Evolutionary conservation across 2,113 vertebrate species (phyloP).

Genomic region (Saguinus imperator): DNA sequence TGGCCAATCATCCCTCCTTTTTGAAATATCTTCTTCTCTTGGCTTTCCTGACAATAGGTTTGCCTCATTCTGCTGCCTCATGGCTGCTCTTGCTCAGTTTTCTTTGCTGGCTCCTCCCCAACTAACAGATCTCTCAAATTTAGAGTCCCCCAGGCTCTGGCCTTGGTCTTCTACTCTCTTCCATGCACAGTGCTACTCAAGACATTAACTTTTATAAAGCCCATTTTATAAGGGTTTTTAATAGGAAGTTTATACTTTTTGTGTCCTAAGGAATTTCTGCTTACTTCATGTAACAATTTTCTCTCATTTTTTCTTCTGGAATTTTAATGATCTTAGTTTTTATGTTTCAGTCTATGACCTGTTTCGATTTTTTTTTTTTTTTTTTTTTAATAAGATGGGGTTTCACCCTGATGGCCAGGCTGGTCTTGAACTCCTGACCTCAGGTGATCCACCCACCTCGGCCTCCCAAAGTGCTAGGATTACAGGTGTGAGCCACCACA

Average conservation of each 20-base stretch:
- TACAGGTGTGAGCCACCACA: no score
- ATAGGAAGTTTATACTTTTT: neutral
- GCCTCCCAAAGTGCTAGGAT: no score
- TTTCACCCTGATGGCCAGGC: no score
- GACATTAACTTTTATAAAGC: neutral
- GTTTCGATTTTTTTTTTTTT: neutral
- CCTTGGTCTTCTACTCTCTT: neutral
- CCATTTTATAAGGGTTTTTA: neutral
- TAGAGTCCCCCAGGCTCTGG: neutral
- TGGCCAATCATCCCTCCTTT: neutral
- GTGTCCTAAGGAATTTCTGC: neutral
- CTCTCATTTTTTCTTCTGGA: neutral
- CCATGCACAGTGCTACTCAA: neutral
- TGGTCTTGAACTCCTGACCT: no score
- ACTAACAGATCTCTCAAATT: neutral
- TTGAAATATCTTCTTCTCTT: neutral
- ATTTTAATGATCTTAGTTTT: neutral
- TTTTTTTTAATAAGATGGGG: no score
- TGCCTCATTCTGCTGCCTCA: neutral
- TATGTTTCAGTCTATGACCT: neutral
- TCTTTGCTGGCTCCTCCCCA: neutral
- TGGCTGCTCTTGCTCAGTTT: neutral
- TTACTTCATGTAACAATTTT: neutral
- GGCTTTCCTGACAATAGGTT: neutral
- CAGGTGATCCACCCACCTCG: no score